These are phyloP conservation scores for Numenius arquata DNA, from an alignment of 2,113 vertebrate species.

Conservation along the genomic window DNA sequence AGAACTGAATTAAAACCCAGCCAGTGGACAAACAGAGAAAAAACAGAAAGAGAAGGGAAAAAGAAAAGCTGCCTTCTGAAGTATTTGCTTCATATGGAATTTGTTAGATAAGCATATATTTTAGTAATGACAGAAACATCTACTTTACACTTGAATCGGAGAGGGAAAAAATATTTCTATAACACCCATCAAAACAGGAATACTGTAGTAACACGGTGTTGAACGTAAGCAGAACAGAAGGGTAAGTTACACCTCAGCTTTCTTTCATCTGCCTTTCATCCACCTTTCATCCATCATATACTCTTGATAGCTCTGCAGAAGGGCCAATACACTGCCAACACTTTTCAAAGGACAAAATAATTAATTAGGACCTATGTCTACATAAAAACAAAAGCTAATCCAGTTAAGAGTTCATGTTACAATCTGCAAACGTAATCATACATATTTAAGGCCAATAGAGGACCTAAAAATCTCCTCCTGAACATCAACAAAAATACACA, in stretches of 20 bases:
- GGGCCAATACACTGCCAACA: background rate
- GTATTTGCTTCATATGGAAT: background rate
- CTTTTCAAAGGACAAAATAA: background rate
- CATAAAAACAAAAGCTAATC: background rate
- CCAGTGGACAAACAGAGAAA: background rate
- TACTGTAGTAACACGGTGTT: background rate
- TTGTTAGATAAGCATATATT: background rate
- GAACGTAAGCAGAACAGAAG: background rate
- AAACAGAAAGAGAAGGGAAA: background rate
- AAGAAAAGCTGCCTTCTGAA: background rate
- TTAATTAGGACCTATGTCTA: background rate
- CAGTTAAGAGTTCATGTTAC: background rate
- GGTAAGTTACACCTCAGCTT: background rate
- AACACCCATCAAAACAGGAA: background rate
- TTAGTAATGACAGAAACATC: background rate
- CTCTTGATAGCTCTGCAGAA: background rate
- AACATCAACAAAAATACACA: background rate
- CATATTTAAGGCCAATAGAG: background rate
- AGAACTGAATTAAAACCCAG: background rate
- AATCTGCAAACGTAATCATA: background rate
- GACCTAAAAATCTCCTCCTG: background rate
- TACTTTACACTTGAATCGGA: background rate
- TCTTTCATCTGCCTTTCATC: background rate
- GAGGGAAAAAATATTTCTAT: background rate
- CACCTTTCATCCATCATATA: background rate